Conservation (phyloP, 30 jellyfish, hydroid and myxozoan species). For the Rhopilema esculentum region DNA sequence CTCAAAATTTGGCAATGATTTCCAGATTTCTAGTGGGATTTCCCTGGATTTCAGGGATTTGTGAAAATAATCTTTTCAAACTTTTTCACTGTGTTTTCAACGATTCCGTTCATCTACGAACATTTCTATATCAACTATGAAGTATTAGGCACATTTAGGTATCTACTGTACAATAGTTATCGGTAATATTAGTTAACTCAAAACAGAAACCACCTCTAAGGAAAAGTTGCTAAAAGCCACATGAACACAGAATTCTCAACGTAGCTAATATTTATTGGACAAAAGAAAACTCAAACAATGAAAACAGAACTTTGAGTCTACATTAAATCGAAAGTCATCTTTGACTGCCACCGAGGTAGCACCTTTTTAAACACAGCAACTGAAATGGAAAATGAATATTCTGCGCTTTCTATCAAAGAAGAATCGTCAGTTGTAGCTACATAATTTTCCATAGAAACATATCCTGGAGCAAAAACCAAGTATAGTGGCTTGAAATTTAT, state of each 20-base stretch:
- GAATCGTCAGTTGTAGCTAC: constrained; percentile 25
- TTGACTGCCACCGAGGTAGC: constrained; percentile 2
- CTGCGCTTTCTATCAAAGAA: constrained; percentile 3
- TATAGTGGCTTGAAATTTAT: constrained; percentile 22
- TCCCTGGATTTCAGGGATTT: constrained; percentile 23
- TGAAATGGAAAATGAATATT: not conserved
- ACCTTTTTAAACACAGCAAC: not conserved
- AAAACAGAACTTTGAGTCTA: not conserved
- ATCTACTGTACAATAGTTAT: not conserved
- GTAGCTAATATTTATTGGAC: not conserved
- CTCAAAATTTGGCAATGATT: constrained; percentile 11
- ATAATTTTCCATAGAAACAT: constrained; percentile 40
- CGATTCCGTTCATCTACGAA: not conserved
- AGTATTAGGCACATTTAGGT: not conserved
- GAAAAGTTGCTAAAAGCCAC: not conserved
- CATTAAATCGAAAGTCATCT: constrained; percentile 1
- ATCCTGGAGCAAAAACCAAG: constrained; percentile 38
- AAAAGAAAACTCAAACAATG: not conserved
- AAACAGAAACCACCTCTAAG: not conserved
- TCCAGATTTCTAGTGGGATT: constrained; percentile 11
- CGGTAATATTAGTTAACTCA: not conserved
- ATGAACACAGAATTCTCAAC: not conserved
- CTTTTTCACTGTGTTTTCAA: not conserved
- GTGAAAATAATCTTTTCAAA: constrained; percentile 1
- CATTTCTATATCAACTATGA: not conserved